These are phyloP conservation scores for Cochlearius cochlearius DNA, from an alignment of 2,113 vertebrate species.

Conservation along the genomic window DNA sequence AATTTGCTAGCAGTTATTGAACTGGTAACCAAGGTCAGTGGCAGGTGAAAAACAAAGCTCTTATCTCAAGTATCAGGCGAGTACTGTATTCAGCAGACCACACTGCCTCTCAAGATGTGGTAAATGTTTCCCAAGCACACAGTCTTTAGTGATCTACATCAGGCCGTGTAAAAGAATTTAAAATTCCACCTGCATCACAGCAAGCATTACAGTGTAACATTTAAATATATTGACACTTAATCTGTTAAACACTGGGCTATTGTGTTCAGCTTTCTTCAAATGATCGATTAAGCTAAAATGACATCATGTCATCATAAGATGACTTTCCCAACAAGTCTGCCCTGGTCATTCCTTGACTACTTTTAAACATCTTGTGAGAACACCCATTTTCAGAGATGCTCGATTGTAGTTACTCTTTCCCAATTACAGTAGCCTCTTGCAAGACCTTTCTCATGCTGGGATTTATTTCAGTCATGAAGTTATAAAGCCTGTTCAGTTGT, in stretches of 20 bases:
- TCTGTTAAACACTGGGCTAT: background rate
- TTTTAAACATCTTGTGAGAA: background rate
- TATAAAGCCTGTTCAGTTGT: background rate
- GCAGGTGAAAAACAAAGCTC: background rate
- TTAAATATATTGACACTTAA: background rate
- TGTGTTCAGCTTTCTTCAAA: background rate
- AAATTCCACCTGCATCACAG: background rate
- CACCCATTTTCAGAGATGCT: background rate
- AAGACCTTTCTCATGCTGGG: background rate
- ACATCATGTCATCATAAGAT: background rate
- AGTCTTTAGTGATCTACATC: background rate
- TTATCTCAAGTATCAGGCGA: background rate
- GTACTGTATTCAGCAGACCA: background rate
- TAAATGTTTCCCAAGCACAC: background rate
- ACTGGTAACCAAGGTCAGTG: slow-evolving; percentile 14
- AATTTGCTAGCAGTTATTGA: background rate
- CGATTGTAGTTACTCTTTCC: background rate
- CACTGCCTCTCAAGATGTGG: background rate
- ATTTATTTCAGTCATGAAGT: background rate
- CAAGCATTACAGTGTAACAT: background rate
- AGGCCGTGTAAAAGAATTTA: background rate
- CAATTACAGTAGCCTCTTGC: background rate
- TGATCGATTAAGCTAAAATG: background rate
- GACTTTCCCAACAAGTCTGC: background rate
- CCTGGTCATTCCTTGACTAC: background rate